Base-by-base conservation (phyloP, 2,888 invertebrate species). In the Beris chalybata region DNA sequence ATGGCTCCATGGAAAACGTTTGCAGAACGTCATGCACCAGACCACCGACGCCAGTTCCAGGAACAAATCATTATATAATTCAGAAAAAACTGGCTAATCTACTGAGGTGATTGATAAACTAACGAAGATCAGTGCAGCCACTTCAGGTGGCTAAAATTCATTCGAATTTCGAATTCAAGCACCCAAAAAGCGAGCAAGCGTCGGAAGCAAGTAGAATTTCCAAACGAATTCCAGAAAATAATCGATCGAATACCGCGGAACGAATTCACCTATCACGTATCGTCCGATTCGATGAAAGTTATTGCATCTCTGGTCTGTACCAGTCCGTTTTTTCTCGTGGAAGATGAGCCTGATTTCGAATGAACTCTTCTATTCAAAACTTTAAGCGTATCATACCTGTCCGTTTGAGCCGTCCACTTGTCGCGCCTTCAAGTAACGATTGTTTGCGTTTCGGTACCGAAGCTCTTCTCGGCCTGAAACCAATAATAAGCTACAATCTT, bases 391-490 rank as follows among this genome's bases (percentile, higher is more conserved):
- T 85, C 86, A 71, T 88, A 93, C 74, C 83, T 95, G 65, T 87
- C 91, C n/a, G 85, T 90, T 22, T 85, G 93, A 63, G 89, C 93
- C 22, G 87, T 90, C 68, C 90, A 91, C 71, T 85, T 95, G 70
- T 89, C 94, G 48, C 86, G 92, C 69, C 73, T 94, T 92, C 75
- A 94, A 94, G 81, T 93, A 93, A 4, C 85, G 91, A 67, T 91
- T 91, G 74, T 97, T 95, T 99, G 73, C 93, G 99, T 64, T 84
- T 99, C 65, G 98, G 97, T 52, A 98, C 97, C 48, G 97, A 97
- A 52, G 98, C 99, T 5, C 87, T 98, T 76, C 92, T 96, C 45
- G 97, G 97, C 5, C 82, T 95, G 64, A 94, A 94, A 82, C 95
- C 94, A 31, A 97, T 97, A 71, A 95, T 96, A 4, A 96, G 94